phyloP scores from a whole-genome alignment of 2,888 invertebrate genomes.

The Zygogramma bicolorata region DNA sequence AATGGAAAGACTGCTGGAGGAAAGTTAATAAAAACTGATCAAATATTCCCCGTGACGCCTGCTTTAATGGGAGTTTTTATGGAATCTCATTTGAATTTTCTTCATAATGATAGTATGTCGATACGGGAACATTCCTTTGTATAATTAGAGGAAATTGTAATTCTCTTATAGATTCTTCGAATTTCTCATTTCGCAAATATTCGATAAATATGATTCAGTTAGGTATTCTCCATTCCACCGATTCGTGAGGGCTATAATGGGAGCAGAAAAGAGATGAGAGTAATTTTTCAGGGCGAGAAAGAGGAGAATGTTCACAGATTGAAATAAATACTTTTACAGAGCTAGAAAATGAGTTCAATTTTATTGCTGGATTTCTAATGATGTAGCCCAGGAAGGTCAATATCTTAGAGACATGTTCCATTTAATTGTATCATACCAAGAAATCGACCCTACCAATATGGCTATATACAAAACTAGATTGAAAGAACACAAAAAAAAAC shows the following conservation, averaged over 20 bases:
- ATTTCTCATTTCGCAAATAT: neutral
- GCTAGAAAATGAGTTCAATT: too few species aligned
- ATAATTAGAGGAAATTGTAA: conserved; percentile 17
- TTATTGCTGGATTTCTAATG: too few species aligned
- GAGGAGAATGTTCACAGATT: too few species aligned
- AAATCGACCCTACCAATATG: too few species aligned
- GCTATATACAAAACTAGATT: too few species aligned
- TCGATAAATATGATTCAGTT: conserved; percentile 3
- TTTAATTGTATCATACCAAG: too few species aligned
- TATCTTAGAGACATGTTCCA: too few species aligned
- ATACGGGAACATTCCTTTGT: conserved; percentile 19
- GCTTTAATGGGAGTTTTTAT: conserved; percentile 21
- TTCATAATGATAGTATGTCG: conserved; percentile 9
- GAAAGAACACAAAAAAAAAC: too few species aligned
- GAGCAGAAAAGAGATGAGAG: too few species aligned
- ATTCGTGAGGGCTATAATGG: neutral
- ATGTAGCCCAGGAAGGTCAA: too few species aligned
- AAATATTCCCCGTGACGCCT: conserved; percentile 23
- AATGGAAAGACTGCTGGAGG: neutral
- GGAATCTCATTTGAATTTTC: conserved; percentile 16
- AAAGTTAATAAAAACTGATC: conserved; percentile 25
- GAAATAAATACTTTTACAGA: too few species aligned
- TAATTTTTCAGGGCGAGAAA: too few species aligned
- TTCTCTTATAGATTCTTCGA: neutral
- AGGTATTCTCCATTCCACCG: neutral